phyloP scores from a whole-genome alignment of 1,140 invertebrate species.

The Hesperophylax magnus region DNA sequence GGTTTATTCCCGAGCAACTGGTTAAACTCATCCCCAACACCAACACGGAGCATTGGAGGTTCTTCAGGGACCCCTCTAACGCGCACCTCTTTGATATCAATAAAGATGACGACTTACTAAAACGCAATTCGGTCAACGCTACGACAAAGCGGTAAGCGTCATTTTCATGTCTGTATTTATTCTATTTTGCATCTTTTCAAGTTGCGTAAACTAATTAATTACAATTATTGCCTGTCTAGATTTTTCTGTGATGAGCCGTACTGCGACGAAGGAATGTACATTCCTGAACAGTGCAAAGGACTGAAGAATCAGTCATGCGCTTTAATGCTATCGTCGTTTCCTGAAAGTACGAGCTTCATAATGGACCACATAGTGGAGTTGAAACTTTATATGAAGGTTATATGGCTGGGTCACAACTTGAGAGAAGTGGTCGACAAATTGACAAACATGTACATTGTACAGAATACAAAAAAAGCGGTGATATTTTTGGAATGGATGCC shows the following conservation, averaged over 20 bases:
- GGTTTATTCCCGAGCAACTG: conserved; percentile 76
- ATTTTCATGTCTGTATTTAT: conserved; percentile 56
- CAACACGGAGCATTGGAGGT: conserved; percentile 68
- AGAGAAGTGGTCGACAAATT: conserved; percentile 67
- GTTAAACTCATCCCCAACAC: conserved; percentile 53
- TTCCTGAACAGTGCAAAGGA: conserved; percentile 70
- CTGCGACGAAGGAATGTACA: conserved; percentile 74
- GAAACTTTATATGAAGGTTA: conserved; percentile 72
- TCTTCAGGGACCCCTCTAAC: conserved; percentile 66
- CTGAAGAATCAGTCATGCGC: conserved; percentile 67
- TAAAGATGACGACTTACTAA: conserved; percentile 55
- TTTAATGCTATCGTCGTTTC: conserved; percentile 72
- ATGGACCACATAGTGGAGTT: conserved; percentile 71
- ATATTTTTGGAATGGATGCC: conserved; percentile 80
- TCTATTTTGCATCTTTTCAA: conserved; percentile 45
- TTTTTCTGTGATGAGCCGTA: conserved; percentile 69
- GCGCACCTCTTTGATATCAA: conserved; percentile 66
- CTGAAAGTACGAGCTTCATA: conserved; percentile 69
- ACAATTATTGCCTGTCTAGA: conserved; percentile 58
- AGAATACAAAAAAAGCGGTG: conserved; percentile 65
- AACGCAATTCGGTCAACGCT: conserved; percentile 59
- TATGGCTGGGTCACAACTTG: conserved; percentile 77
- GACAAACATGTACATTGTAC: conserved; percentile 60
- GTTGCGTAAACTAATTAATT: no score
- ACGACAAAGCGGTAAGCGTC: conserved; percentile 48